Evolutionary conservation across 2,113 vertebrate genomes (phyloP), one percentile per base, ranked within the genome.

Genomic region (Tinamus guttatus): DNA sequence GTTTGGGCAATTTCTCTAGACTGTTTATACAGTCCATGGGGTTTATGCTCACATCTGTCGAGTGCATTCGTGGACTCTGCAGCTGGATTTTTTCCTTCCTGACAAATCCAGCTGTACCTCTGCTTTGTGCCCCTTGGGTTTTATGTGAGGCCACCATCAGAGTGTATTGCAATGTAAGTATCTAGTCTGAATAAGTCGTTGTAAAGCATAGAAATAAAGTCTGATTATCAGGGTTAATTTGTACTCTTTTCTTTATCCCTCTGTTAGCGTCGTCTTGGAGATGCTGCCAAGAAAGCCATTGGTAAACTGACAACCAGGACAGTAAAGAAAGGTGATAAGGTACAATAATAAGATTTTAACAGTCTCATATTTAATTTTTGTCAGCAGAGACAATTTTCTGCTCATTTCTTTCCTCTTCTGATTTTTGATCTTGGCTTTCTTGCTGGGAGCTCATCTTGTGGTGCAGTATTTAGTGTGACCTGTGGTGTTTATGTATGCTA

Each of bases 321-420:
- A 34, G 99, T 99, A 87, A 99, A 99, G 96, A 99, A 99, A 96
- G 99, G 99, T 30, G 99, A 99, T 97, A 99, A 99, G 99, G 99
- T 99, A 98, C 64, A 78, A 83, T 91, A 71, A 92, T 85, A 76
- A 90, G 21, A 79, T 81, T 47, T 93, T 38, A 80, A 67, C 13
- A 90, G 11, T 45, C 58, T 76, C 34, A 0, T 74, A 20, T 85
- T 86, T 93, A 25, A 25, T 62, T 89, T 85, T 88, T 70, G 20
- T 18, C 11, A 9, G 40, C 30, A 59, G 16, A 87, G 89, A 67
- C 32, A 62, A 25, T 27, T 51, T 25, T n/a, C 17, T 63, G n/a
- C 45, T 67, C 51, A 51, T 1, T 85, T 83, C 41, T 47, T 74
- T 87, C 83, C 6, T 68, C 45, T 83, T 45, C 34, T 85, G 49